phyloP scores from a whole-genome alignment of 2,888 invertebrate species.

The Eupithecia vulgata region DNA sequence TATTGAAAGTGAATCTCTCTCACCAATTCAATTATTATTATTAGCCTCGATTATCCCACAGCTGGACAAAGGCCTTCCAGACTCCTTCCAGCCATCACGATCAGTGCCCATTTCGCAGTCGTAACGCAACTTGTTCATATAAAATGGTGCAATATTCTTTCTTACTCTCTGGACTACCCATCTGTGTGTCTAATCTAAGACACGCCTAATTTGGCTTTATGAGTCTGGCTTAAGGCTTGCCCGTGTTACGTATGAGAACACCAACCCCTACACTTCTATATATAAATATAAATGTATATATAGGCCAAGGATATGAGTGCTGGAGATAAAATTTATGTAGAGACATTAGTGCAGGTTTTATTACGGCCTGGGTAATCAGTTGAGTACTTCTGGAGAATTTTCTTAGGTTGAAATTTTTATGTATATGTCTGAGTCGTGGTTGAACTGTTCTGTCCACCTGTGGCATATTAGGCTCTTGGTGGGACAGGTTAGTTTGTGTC shows the following conservation, averaged over 20 bases:
- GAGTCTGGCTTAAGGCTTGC: slow-evolving; percentile 59
- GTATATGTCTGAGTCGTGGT: no score
- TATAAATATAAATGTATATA: slow-evolving; percentile 25
- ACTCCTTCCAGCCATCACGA: no score
- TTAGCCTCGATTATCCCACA: no score
- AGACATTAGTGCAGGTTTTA: slow-evolving; percentile 23
- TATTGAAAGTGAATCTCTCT: no score
- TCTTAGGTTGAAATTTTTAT: neutral
- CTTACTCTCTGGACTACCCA: neutral
- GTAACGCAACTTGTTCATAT: no score
- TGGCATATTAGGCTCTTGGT: no score
- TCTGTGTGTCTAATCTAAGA: slow-evolving; percentile 52
- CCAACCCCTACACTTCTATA: slow-evolving; percentile 57
- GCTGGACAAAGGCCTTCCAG: no score
- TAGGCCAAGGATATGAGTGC: slow-evolving; percentile 38
- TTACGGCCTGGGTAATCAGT: neutral
- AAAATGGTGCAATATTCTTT: neutral
- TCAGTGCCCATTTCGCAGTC: no score
- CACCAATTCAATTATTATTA: no score
- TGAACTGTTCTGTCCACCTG: no score
- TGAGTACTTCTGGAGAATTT: neutral
- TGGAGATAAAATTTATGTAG: slow-evolving; percentile 38
- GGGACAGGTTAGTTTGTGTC: no score
- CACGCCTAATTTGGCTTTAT: slow-evolving; percentile 76
- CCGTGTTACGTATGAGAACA: slow-evolving; percentile 59